A percentile compares a stretch with the other conserved stretches of the same genome.
These are phyloP conservation scores for Macrochelys suwanniensis DNA, from an alignment of 2,797 vertebrate genomes.

Conservation along the genomic window DNA sequence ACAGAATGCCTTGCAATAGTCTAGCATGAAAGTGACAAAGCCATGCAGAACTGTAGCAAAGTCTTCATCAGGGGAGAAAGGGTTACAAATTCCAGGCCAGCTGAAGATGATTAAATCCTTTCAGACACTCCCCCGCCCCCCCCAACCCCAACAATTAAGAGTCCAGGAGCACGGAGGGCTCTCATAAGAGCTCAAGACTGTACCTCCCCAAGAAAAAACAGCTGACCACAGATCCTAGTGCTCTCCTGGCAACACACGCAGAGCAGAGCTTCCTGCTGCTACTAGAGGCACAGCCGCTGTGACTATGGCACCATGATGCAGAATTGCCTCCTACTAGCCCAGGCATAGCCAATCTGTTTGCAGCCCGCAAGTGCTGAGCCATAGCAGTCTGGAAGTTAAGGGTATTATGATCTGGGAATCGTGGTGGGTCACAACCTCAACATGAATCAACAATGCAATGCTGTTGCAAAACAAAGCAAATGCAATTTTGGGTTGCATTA, in stretches of 20 bases:
- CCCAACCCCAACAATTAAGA: too few species aligned
- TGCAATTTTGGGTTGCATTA: too few species aligned
- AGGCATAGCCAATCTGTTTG: neutral
- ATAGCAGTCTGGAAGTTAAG: too few species aligned
- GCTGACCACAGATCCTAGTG: accelerated
- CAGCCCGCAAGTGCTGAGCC: neutral
- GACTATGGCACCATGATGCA: too few species aligned
- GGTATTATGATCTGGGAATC: too few species aligned
- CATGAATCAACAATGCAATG: too few species aligned
- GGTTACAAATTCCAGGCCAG: neutral
- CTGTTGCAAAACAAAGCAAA: too few species aligned
- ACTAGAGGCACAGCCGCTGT: too few species aligned
- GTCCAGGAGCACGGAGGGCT: neutral
- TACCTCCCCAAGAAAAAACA: neutral
- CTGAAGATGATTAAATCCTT: neutral
- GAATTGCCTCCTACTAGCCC: too few species aligned
- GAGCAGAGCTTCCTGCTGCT: neutral
- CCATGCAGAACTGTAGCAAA: neutral
- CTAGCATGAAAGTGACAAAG: neutral
- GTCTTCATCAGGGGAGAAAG: neutral
- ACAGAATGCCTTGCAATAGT: neutral
- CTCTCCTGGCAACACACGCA: neutral
- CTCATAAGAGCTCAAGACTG: neutral
- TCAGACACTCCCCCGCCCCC: neutral
- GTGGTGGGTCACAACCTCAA: too few species aligned